Evolutionary conservation across 2,888 invertebrate genomes (phyloP).

Genomic region (Chrysodeixis includens): DNA sequence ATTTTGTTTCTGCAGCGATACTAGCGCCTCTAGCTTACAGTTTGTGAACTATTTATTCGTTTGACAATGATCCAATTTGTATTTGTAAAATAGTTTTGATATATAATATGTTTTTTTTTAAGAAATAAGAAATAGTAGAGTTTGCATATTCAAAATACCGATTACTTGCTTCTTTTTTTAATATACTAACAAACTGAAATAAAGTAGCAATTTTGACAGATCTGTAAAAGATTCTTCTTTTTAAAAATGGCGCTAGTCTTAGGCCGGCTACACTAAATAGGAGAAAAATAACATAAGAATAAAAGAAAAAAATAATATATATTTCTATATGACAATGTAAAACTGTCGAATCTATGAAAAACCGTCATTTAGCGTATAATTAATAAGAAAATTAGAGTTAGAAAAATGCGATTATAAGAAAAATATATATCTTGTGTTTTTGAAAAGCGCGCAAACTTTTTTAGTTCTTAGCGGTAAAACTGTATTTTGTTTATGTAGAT

Average conservation of each 20-base stretch:
- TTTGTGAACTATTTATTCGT: too few relatives aligned
- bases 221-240: neutral
- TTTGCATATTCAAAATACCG: too few relatives aligned
- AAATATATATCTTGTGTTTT: conserved; percentile 19
- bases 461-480: too few relatives aligned
- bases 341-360: conserved; percentile 56
- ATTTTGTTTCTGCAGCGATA: neutral
- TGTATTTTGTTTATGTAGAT: too few relatives aligned
- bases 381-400: conserved; percentile 47
- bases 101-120: too few relatives aligned
- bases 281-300: conserved; percentile 18
- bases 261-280: conserved; percentile 11
- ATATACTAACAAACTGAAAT: too few relatives aligned
- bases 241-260: neutral
- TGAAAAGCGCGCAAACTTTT: neutral
- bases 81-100: too few relatives aligned
- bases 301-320: conserved; percentile 56
- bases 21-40: neutral
- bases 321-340: conserved; percentile 50
- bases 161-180: too few relatives aligned
- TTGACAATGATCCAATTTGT: too few relatives aligned
- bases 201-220: neutral
- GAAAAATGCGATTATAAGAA: conserved; percentile 33
- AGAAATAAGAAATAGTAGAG: too few relatives aligned
- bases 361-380: conserved; percentile 48